phyloP scores from a whole-genome alignment of 2,888 invertebrate genomes.

The Priocnemis perturbator region DNA sequence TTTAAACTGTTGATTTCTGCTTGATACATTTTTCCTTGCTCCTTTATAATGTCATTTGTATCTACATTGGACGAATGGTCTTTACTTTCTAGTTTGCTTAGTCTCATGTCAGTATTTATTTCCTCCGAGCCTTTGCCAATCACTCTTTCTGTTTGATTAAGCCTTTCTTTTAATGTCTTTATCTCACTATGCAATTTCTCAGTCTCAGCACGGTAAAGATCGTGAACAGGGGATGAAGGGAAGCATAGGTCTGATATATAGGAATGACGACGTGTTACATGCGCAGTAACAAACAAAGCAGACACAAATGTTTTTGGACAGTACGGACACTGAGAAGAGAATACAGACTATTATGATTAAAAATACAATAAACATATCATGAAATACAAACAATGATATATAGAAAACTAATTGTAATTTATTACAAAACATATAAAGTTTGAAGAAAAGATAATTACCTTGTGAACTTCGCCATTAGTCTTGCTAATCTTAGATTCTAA shows the following conservation, averaged over 20 bases:
- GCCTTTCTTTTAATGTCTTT: conserved; percentile 80
- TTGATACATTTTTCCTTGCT: conserved; percentile 61
- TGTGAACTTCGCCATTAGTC: conserved; percentile 69
- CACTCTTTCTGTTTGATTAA: conserved; percentile 79
- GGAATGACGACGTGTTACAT: conserved; percentile 80
- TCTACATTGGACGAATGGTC: conserved; percentile 31
- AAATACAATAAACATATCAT: background rate
- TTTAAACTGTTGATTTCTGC: conserved; percentile 66
- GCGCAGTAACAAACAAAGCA: conserved; percentile 80
- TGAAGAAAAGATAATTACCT: conserved; percentile 53
- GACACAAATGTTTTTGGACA: conserved; percentile 84
- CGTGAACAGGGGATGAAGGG: conserved; percentile 62
- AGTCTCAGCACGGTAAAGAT: conserved; percentile 78
- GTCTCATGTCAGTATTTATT: conserved; percentile 64
- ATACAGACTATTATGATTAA: background rate
- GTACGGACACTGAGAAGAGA: conserved; percentile 78
- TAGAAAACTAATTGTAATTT: background rate
- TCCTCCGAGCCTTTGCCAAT: conserved; percentile 59
- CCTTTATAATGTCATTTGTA: conserved; percentile 37
- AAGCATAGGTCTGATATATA: conserved; percentile 55
- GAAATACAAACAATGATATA: conserved; percentile 14
- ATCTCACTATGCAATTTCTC: conserved; percentile 80
- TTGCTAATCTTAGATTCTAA: conserved; percentile 64
- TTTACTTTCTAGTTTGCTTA: conserved; percentile 38
- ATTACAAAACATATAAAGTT: background rate